These are phyloP conservation scores for Mythimna pallens DNA, from an alignment of 2,888 invertebrate genomes.

Conservation along the genomic window DNA sequence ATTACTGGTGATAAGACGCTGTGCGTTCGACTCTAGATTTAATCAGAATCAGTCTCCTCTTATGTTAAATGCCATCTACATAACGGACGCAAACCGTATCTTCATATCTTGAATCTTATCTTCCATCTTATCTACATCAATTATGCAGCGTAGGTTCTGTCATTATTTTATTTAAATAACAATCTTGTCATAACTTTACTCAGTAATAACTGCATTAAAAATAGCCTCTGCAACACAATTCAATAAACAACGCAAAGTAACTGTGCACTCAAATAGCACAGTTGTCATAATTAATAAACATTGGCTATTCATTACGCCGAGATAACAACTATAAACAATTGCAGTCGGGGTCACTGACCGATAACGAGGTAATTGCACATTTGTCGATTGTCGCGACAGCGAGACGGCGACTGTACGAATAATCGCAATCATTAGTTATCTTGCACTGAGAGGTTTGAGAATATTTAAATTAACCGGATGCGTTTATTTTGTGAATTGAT, in stretches of 20 bases:
- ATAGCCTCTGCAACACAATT: neutral
- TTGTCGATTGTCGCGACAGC: conserved; percentile 31
- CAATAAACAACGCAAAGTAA: conserved; percentile 34
- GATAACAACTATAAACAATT: conserved; percentile 60
- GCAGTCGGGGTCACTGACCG: conserved; percentile 57
- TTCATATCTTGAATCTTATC: no score
- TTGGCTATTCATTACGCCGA: conserved; percentile 50
- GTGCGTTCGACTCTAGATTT: no score
- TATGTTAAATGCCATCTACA: no score
- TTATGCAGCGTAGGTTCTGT: neutral
- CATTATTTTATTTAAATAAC: neutral
- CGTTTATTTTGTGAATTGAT: conserved; percentile 16
- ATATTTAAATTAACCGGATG: conserved; percentile 31
- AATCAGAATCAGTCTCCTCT: no score
- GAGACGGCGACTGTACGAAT: conserved; percentile 26
- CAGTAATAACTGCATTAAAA: neutral
- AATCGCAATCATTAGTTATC: conserved; percentile 41
- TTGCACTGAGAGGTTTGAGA: conserved; percentile 3
- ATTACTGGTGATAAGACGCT: no score
- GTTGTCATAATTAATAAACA: conserved; percentile 56
- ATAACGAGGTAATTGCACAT: conserved; percentile 60
- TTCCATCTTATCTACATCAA: neutral
- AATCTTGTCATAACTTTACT: neutral
- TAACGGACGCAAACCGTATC: no score
- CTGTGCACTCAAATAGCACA: conserved; percentile 47